Conservation (phyloP, 2,113 vertebrate genomes). For the Natator depressus region DNA sequence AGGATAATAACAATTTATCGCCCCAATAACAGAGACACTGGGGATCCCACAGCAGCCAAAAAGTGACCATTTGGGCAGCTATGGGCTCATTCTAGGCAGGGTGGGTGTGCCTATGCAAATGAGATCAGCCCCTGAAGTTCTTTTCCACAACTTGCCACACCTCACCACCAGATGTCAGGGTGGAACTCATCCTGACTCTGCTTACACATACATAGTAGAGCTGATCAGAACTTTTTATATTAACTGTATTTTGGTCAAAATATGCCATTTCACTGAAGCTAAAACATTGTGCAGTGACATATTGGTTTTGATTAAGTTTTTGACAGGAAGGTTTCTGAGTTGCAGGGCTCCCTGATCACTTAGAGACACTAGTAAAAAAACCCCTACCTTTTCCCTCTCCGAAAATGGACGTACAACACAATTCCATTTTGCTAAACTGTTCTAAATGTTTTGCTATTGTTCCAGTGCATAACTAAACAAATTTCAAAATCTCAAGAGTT, state of each 20-base stretch:
- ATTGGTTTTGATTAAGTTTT: background rate
- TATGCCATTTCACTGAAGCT: background rate
- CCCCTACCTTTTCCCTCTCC: fast-evolving
- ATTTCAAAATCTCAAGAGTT: background rate
- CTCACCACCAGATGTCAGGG: no score
- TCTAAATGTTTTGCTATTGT: background rate
- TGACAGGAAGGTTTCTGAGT: background rate
- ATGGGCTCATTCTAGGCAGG: no score
- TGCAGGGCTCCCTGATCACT: background rate
- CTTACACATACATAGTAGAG: background rate
- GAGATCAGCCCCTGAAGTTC: no score
- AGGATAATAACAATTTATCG: no score
- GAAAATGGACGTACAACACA: background rate
- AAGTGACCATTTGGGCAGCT: no score
- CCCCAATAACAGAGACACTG: no score
- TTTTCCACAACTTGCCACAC: no score
- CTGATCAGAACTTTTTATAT: background rate
- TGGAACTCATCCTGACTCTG: no score
- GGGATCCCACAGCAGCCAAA: no score
- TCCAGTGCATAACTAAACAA: background rate
- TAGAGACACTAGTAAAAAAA: background rate
- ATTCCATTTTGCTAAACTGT: background rate
- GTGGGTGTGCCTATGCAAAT: no score
- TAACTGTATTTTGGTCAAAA: background rate
- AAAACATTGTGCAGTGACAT: background rate